A percentile compares a stretch with the other conserved stretches of the same genome.
Evolutionary conservation across 2,888 invertebrate species (phyloP).

Genomic region (Pristionchus fissidentatus): DNA sequence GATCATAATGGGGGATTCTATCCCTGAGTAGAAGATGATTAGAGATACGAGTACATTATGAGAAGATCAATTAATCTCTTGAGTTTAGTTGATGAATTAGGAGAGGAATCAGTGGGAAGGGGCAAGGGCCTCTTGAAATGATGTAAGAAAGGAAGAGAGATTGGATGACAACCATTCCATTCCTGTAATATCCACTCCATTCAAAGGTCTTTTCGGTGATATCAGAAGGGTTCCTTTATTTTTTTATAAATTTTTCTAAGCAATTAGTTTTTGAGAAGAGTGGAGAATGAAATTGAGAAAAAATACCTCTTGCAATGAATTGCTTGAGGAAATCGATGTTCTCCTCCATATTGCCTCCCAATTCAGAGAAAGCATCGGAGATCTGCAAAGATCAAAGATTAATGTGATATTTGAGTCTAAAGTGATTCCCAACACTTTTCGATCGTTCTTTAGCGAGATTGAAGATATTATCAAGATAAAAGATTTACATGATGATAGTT

Average conservation of each 20-base stretch:
- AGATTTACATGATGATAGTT: too few relatives aligned
- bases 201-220: too few relatives aligned
- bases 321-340: slow-evolving; percentile 24
- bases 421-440: background rate
- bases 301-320: background rate
- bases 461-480: background rate
- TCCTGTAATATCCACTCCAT: too few relatives aligned
- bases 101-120: slow-evolving; percentile 29
- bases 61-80: slow-evolving; percentile 23
- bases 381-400: slow-evolving; percentile 32
- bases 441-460: background rate
- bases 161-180: background rate
- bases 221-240: background rate
- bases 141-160: slow-evolving; percentile 10
- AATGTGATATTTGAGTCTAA: background rate
- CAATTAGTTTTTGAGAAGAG: too few relatives aligned
- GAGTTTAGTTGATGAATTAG: slow-evolving; percentile 35
- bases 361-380: slow-evolving; percentile 16
- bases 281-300: too few relatives aligned
- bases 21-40: slow-evolving; percentile 23
- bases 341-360: slow-evolving; percentile 34
- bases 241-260: too few relatives aligned
- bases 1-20: background rate
- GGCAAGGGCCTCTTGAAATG: slow-evolving; percentile 41
- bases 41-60: slow-evolving; percentile 28